Base-by-base conservation (phyloP, 2,113 vertebrate genomes). In the Semnornis frantzii region DNA sequence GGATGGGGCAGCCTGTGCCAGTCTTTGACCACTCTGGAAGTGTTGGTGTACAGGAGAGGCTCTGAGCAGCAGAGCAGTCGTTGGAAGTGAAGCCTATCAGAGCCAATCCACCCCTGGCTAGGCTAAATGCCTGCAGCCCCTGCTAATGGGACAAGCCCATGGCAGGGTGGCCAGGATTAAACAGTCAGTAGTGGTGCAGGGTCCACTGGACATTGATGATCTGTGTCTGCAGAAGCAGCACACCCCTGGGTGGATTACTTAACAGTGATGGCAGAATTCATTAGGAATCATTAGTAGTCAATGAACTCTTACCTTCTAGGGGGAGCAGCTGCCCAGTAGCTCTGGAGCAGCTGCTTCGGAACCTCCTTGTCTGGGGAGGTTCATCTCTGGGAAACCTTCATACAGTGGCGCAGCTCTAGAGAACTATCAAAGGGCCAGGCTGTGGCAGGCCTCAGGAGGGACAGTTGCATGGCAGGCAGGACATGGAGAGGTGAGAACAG, bases 91-190 rank as follows among this genome's bases (percentile, higher is more conserved):
- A 92, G 28, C 44, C 46, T 72, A 71, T 96, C 42, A 74, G 50
- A 85, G 59, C 42, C 91, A 94, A 95, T 92, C 82, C 64, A 92
- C 80, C 91, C 34, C 75, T 87, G 64, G 88, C 92, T 80, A 64
- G 39, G 72, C 71, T 70, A 74, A 89, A 77, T 73, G 59, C 64
- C 87, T 76, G 90, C 76, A 94, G 73, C 34, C 34, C 48, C 50
- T 14, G 5, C 65, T 20, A 60, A 62, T 69, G 50, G 55, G 34
- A 27, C 54, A 87, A 66, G 50, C 70, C 81, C 89, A 72, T 89
- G 94, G 89, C 78, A 44, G 75, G 66, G 62, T 39, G 39, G 37
- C 65, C 63, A 79, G 48, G 78, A 94, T 73, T 79, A 76, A 89
- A 76, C 91, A 62, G 71, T 80, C 94, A 89, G 73, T 95, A 95